Evolutionary conservation across 2,888 invertebrate species (phyloP).

Genomic region (Lycophotia porphyrea): DNA sequence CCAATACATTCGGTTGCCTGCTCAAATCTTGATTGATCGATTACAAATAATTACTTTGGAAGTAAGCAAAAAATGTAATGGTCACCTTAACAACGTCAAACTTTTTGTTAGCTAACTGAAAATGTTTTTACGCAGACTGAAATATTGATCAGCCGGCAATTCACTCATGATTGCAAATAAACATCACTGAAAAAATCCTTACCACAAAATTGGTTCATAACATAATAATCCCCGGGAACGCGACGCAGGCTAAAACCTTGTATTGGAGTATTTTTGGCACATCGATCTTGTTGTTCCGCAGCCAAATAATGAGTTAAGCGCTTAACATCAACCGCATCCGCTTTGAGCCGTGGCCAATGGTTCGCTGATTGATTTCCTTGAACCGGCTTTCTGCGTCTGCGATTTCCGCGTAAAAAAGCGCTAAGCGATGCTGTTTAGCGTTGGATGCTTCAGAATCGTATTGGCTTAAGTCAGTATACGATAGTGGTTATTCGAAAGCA

Average conservation of each 20-base stretch:
- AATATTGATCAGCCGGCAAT: not conserved
- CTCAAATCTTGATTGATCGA: conserved; percentile 15
- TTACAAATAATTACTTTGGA: conserved; percentile 3
- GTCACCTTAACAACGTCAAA: not conserved
- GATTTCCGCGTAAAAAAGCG: conserved; percentile 64
- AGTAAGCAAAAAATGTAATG: not conserved
- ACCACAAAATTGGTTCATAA: conserved; percentile 22
- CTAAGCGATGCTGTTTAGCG: conserved; percentile 23
- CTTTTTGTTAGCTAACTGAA: conserved; percentile 1
- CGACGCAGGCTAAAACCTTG: conserved; percentile 32
- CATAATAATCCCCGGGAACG: conserved; percentile 36
- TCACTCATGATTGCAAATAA: not conserved
- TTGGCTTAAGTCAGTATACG: not conserved
- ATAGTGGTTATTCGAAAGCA: not conserved
- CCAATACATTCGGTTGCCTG: too few relatives aligned
- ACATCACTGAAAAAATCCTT: not conserved
- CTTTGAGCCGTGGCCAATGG: conserved; percentile 75
- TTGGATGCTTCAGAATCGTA: conserved; percentile 12
- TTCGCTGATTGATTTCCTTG: conserved; percentile 76
- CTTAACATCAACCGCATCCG: conserved; percentile 79
- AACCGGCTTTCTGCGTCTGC: conserved; percentile 55
- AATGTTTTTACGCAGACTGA: not conserved
- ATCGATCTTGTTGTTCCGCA: conserved; percentile 74
- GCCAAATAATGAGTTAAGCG: conserved; percentile 81
- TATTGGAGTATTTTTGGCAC: conserved; percentile 74